Evolutionary conservation across 2,113 vertebrate genomes (phyloP), one percentile per base, ranked within the genome.

Genomic region (Casuarius casuarius): DNA sequence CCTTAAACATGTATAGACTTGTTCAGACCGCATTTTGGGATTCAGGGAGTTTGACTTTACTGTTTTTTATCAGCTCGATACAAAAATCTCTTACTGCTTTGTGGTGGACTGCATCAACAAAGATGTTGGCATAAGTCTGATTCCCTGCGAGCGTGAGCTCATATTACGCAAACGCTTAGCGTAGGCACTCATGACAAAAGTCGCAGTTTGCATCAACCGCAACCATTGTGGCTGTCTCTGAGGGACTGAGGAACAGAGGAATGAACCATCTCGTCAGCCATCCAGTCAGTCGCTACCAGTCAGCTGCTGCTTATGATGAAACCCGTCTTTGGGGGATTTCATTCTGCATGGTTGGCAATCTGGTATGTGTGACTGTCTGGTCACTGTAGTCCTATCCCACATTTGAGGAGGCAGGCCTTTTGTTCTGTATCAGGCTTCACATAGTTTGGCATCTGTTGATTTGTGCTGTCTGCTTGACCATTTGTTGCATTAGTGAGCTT

Each of bases 361-460:
- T 95, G 97, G 87, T 94, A 95, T 95, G 89, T 91, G 72, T 74
- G 95, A 92, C 81, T 95, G 94, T 97, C 95, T 97, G 89, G 67
- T 63, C 82, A 85, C 63, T 94, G 71, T 48, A 92, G 81, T 51
- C 25, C 87, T 83, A 75, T 46, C 67, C 63, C 21, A 91, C 82
- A 54, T 92, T 89, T 89, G 74, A 94, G 87, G 71, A 96, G 84
- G 40, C 66, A 92, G 40, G 40, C 71, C 92, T 95, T 80, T 96
- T 92, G 93, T 90, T 94, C 87, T 66, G 9, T 94, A 85, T 93
- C 82, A 77, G 85, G 85, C 94, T 96, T 92, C 85, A 95, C 79
- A 95, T 83, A 95, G 63, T 93, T 94, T 74, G 75, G 82, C 93
- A 91, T 96, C 75, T 94, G 90, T 80, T 85, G 54, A 61, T 85